Base-by-base conservation (phyloP, 2,888 invertebrate genomes). In the Epinotia ramella region DNA sequence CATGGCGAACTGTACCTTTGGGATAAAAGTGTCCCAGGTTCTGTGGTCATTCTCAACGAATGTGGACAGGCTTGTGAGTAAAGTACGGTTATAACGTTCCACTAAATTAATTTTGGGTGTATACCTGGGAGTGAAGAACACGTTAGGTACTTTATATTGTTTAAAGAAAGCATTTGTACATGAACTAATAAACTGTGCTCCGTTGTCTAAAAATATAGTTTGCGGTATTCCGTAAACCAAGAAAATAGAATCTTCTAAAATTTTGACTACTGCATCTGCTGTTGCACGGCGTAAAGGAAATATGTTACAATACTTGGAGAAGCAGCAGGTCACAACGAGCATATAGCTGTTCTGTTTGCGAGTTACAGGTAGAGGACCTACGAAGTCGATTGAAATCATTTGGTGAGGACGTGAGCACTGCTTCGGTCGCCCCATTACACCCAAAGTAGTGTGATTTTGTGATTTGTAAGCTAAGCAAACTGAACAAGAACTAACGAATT, bases 381-480 rank as follows among this genome's bases (percentile, higher is more conserved):
- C 67, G 56, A 59, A 60, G 65, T 74, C 80, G 69, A 16, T 72
- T 56, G 64, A 78, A 65, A 69, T 18, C 44, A 44, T 46, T 11
- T 62, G 62, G 2, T n/a, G 12, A 1, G 65, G 65, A 0, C 65
- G 5, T 16, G 49, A 65, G 2, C 65, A 65, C 12, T 65, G 16
- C 13, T 65, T 65, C 24, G 49, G 46, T 2, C 49, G 60, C 53
- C 46, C 79, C 79, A 73, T 78, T 75, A 11, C 74, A 12, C 71
- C 79, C 44, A 44, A 74, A 6, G 73, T 80, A 24, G 11, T 63
- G 46, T 67, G 78, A 64, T 44, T 77, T 6, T 73, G 72, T 0
- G 5, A 44, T 46, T 76, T 77, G 33, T 75, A 66, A 0, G 78
- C 63, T 2, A 73, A 28, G 73, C 66, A 69, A 11, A 7, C 63